Evolutionary conservation across 2,113 vertebrate genomes (phyloP).

Genomic region (Nycticebus coucang): DNA sequence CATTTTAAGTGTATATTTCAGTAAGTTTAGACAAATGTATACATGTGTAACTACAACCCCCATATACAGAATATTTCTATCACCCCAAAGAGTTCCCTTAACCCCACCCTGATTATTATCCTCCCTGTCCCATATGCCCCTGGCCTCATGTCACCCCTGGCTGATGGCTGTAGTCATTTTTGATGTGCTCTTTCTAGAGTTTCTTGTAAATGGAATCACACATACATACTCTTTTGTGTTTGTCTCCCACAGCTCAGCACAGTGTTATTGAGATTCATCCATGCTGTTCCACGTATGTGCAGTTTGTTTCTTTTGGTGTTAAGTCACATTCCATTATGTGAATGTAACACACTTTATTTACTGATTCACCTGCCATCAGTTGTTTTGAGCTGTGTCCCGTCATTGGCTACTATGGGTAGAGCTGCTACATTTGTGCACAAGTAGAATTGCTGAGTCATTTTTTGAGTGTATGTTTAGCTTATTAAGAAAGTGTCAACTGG

Average conservation of each 20-base stretch:
- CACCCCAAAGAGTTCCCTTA: not conserved
- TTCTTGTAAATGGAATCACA: not conserved
- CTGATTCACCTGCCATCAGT: not conserved
- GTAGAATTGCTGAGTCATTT: conserved; percentile 11
- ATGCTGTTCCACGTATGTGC: not conserved
- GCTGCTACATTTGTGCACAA: not conserved
- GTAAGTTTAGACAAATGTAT: not conserved
- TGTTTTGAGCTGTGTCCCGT: not conserved
- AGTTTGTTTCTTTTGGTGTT: conserved; percentile 14
- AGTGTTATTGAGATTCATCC: not conserved
- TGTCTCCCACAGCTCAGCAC: not conserved
- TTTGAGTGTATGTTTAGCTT: conserved; percentile 43
- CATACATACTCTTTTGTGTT: not conserved
- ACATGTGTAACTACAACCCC: not conserved
- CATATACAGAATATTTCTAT: not conserved
- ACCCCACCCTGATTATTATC: not conserved
- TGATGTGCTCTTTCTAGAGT: not conserved
- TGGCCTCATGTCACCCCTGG: not conserved
- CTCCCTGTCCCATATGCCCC: not conserved
- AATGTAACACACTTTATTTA: not conserved
- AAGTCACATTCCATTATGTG: not conserved
- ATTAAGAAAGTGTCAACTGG: conserved; percentile 2
- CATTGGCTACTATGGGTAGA: not conserved
- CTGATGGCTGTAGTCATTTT: not conserved
- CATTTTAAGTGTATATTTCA: not conserved